These are phyloP conservation scores for Drosophila eugracilis DNA, from an alignment of 1,140 invertebrate species.

Conservation along the genomic window DNA sequence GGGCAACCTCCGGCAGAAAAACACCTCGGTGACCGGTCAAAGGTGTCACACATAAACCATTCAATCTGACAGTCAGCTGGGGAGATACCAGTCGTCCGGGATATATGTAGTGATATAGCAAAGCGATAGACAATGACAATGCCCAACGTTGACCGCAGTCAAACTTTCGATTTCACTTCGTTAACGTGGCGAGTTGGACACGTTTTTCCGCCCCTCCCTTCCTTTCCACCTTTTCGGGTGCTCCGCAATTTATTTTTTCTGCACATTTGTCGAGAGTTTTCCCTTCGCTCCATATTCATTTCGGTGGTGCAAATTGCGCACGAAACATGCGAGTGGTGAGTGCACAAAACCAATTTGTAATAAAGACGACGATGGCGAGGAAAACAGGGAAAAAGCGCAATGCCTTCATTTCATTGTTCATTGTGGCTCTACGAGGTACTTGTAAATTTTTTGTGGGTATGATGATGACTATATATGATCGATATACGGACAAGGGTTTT, in stretches of 20 bases:
- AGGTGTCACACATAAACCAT: conserved; percentile 82
- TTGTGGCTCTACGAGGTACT: conserved; percentile 4
- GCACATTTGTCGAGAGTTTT: conserved; percentile 40
- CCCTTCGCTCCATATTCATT: conserved; percentile 67
- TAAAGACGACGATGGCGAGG: conserved; percentile 71
- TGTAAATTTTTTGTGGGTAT: conserved; percentile 1
- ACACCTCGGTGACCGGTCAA: conserved; percentile 68
- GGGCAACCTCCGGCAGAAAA: conserved; percentile 28
- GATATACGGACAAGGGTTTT: too few species aligned
- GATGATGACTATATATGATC: too few species aligned
- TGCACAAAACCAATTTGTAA: conserved; percentile 83
- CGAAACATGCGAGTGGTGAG: conserved; percentile 70
- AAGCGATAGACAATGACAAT: conserved; percentile 50
- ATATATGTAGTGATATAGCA: conserved; percentile 20
- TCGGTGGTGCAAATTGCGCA: conserved; percentile 72
- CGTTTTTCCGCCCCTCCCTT: conserved; percentile 56
- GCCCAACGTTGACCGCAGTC: conserved; percentile 61
- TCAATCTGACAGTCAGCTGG: conserved; percentile 71
- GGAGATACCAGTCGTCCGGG: conserved; percentile 5
- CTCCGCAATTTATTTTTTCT: conserved; percentile 41
- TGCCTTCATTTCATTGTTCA: conserved; percentile 44
- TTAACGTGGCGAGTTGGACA: conserved; percentile 73
- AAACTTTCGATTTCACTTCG: conserved; percentile 81
- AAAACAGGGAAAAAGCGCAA: conserved; percentile 53
- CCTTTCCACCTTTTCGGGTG: conserved; percentile 56